Base-by-base conservation (phyloP, 2,113 vertebrate species). In the Dicaeum eximium region DNA sequence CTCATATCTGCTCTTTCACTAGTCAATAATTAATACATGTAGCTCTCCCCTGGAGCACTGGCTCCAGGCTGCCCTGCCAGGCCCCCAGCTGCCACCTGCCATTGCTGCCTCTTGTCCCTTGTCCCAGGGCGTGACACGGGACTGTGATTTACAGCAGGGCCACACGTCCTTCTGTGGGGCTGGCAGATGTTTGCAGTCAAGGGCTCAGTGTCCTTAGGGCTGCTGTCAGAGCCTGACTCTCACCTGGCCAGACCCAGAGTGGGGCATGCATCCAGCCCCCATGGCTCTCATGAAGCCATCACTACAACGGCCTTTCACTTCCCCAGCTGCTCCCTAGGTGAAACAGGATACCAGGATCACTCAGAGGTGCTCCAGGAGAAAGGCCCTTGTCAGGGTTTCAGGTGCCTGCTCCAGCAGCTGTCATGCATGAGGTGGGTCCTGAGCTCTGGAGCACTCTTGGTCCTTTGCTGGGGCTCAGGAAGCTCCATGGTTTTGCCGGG, bases 401-500 rank as follows among this genome's bases (percentile, higher is more conserved):
- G 44, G 42, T 82, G 31, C n/a, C 71, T 82, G 61, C n/a, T 53
- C 40, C 51, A 47, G 69, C 31, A 90, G 66, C 60, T 74, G 45
- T 78, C 24, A 3, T 4, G 2, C 25, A 7, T 7, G 11, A 24
- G 28, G 13, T 33, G 56, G 23, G 9, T 62, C 15, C 65, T 45
- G 13, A 22, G 37, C 16, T 27, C 2, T 2, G 7, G 45, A 30
- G 16, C 4, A 5, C 45, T 24, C 23, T 42, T 1, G 0, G 3
- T 1, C 15, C 51, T 24, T 30, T 67, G 19, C 67, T 64, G 69
- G 44, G 64, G 25, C 56, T 81, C 11, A 5, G 48, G 83, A 42
- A 73, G n/a, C 3, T 2, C 44, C 0, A 1, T 11, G 54, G 50
- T 23, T 44, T 48, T 0, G 0, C 23, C 1, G 20, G 16, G 11